Evolutionary conservation across 37 sponge, comb jelly and placozoan species (phyloP), one percentile per base, ranked within the genome.

Genomic region (Halisarca cf. caerulea): DNA sequence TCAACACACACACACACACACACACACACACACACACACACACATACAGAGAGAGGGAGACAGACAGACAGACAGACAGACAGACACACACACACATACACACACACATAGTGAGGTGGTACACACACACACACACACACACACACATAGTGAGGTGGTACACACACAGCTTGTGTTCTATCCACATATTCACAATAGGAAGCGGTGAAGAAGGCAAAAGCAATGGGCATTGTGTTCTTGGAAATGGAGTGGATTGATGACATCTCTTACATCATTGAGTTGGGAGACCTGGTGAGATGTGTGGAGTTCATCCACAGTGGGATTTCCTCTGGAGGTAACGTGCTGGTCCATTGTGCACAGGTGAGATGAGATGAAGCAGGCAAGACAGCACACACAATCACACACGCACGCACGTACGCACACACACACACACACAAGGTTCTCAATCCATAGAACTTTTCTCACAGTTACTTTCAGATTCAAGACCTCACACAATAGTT

Each of bases 291-390:
- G 24, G 74, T 32, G 3, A 51, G 53, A 7, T 68, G 82, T 81
- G 86, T 83, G 62, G 47, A 77, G 44, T 95, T 91, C 84, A 91
- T 95, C 7, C 88, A 95, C 34, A 17, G 33, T 14, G 95, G 80
- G 0, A 59, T 85, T 17, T 0, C 9, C 23, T 69, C 53, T 24
- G 83, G 86, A 55, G 85, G 90, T 21, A 89, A 90, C 25, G 90
- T 91, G 0, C 80, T 95, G 17, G 92, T 95, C 0, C 90, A 95
- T 66, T 95, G 95, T 84, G 95, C 95, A 23, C 95, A 95, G 90
- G 93, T 89, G 25, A 83, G 80, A n/a, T n/a, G n/a, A n/a, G n/a
- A n/a, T n/a, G n/a, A n/a, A n/a, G n/a, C n/a, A n/a, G n/a, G n/a
- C n/a, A n/a, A n/a, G n/a, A n/a, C n/a, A n/a, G n/a, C n/a, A n/a